Evolutionary conservation across 2,113 vertebrate species (phyloP), one percentile per base, ranked within the genome.

Genomic region (Hippocampus zosterae): DNA sequence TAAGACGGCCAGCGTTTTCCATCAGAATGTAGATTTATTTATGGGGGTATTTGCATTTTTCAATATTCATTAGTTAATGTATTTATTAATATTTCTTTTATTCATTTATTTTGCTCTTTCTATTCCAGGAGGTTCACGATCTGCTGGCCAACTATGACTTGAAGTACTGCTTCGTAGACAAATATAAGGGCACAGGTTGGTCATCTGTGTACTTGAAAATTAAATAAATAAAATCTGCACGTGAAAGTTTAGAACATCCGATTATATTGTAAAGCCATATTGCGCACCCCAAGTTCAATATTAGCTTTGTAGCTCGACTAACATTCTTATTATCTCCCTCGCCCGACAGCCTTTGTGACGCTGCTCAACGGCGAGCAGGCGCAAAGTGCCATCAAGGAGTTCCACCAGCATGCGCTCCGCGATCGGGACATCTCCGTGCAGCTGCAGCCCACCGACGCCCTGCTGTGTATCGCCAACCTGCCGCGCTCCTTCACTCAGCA

Each of bases 91-190:
- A 5, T 37, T 21, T n/a, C 3, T 66, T 21, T 48, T 69, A 41
- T 71, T 66, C 7, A 10, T 25, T 62, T 21, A 67, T 42, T 64
- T 63, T 62, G 33, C 0, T 68, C 21, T 72, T 48, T 4, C 25
- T 40, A 3, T 69, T 77, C 41, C 89, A 98, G 96, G 96, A 98
- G 84, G 93, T 98, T 48, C 95, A 98, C 25, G 95, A 96, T 68
- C 91, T 98, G 57, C 82, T 98, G 83, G 89, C 91, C 9, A 93
- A 91, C 86, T 98, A 95, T 82, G 95, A 96, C 80, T 81, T 98
- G 78, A 98, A 97, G 83, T 98, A 98, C 91, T 98, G 96, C 87
- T 98, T 97, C 81, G 95, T 98, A 86, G 96, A 98, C 92, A 97
- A 96, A 72, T 95, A 96, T 91, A 98, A 96, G 80, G 95, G 96